These are phyloP conservation scores for Caerostris extrusa DNA, from an alignment of 1,140 invertebrate genomes.

Conservation along the genomic window DNA sequence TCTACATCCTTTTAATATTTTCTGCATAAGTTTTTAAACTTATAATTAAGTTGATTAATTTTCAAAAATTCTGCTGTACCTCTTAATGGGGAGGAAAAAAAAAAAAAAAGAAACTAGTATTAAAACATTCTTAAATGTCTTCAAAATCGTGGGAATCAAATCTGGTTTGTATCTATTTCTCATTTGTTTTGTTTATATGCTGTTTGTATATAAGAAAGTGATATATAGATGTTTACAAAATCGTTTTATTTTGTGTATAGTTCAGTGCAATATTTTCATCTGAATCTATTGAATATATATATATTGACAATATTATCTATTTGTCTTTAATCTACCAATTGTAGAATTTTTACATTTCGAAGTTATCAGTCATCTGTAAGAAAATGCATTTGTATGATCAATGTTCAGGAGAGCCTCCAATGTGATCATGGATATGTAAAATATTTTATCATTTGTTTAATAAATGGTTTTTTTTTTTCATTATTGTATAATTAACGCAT, in stretches of 20 bases:
- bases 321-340: constrained; percentile 17
- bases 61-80: too few species aligned
- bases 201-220: background rate
- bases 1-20: too few species aligned
- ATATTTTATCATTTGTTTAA: constrained; percentile 76
- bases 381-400: constrained; percentile 70
- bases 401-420: constrained; percentile 47
- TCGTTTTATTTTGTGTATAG: constrained; percentile 9
- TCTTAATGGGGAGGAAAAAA: too few species aligned
- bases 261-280: background rate
- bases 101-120: too few species aligned
- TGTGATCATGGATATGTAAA: constrained; percentile 63
- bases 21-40: too few species aligned
- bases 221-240: background rate
- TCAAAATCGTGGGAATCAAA: too few species aligned
- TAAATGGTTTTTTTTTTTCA: constrained; percentile 65
- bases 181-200: background rate
- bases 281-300: background rate
- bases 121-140: too few species aligned
- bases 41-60: too few species aligned
- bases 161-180: background rate
- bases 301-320: background rate
- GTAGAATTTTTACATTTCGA: constrained; percentile 48
- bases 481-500: too few species aligned
- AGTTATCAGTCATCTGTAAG: constrained; percentile 65